phyloP scores from a whole-genome alignment of 2,113 vertebrate genomes.

The Alethe diademata region DNA sequence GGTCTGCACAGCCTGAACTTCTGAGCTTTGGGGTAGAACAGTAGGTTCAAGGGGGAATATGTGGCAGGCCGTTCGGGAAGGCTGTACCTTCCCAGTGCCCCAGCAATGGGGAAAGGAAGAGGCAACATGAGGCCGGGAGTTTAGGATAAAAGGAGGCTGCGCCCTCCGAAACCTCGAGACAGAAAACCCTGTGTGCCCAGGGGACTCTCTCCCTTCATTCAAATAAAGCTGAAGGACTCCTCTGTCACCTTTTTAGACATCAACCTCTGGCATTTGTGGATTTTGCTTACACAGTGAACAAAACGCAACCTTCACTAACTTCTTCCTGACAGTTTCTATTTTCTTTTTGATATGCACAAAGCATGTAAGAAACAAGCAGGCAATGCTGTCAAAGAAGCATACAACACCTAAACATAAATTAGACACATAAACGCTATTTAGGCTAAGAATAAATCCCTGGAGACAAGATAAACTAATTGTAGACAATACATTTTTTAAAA shows the following conservation, averaged over 20 bases:
- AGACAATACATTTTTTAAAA: not conserved
- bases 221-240: not conserved
- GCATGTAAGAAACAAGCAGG: not conserved
- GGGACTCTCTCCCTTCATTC: accelerated
- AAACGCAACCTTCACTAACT: not conserved
- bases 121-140: accelerated
- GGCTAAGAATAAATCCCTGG: not conserved
- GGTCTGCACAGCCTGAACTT: not conserved
- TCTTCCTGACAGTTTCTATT: not conserved
- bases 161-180: accelerated
- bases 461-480: not conserved
- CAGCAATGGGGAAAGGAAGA: not conserved
- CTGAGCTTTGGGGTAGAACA: not conserved
- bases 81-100: not conserved
- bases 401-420: not conserved
- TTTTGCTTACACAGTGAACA: not conserved
- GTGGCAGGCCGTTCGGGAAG: accelerated
- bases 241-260: no score
- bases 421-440: not conserved
- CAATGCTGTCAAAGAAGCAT: not conserved
- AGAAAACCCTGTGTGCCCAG: not conserved
- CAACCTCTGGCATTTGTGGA: not conserved
- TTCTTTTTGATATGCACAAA: not conserved
- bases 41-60: not conserved
- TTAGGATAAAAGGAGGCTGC: accelerated